Percentiles rank a stretch among this genome's conserved stretches.
Conservation (phyloP, 2,888 invertebrate species). For the Ichneumon xanthorius region DNA sequence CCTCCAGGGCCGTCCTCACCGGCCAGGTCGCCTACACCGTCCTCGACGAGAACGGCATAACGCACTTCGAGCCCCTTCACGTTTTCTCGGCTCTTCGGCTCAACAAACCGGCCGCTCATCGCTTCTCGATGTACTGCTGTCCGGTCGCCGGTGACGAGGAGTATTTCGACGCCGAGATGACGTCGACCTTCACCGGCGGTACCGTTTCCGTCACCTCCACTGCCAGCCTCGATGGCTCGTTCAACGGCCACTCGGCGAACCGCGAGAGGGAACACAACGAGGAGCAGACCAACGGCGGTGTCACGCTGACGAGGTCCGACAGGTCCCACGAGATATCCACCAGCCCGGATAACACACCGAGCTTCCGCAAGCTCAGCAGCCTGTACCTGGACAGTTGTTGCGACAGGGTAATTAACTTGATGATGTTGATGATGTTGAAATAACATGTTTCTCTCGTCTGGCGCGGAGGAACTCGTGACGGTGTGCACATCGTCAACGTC, state of each 20-base stretch:
- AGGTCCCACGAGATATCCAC: slow-evolving; percentile 75
- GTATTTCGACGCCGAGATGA: slow-evolving; percentile 79
- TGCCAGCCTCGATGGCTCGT: slow-evolving; percentile 83
- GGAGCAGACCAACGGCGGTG: slow-evolving; percentile 75
- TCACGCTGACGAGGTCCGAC: slow-evolving; percentile 77
- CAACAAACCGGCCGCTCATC: slow-evolving; percentile 88
- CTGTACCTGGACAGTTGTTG: slow-evolving; percentile 76
- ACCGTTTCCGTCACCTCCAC: slow-evolving; percentile 81
- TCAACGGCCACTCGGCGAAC: slow-evolving; percentile 47
- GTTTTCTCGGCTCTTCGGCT: slow-evolving; percentile 90
- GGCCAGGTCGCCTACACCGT: slow-evolving; percentile 92
- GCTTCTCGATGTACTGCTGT: slow-evolving; percentile 89
- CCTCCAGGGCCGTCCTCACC: slow-evolving; percentile 90
- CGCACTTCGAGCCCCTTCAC: slow-evolving; percentile 91
- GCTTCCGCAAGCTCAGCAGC: slow-evolving; percentile 86
- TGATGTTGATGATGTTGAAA: slow-evolving; percentile 3
- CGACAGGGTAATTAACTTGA: slow-evolving; percentile 74
- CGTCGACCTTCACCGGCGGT: slow-evolving; percentile 77
- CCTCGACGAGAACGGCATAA: slow-evolving; percentile 91
- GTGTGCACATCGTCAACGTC: slow-evolving; percentile 16
- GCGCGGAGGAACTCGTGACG: neutral
- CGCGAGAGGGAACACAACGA: slow-evolving; percentile 32
- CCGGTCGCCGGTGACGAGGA: slow-evolving; percentile 86
- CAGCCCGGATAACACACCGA: slow-evolving; percentile 87
- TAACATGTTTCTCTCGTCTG: slow-evolving; percentile 28